Conservation (phyloP, 2,888 invertebrate genomes). For the Caenorhabditis panamensis region DNA sequence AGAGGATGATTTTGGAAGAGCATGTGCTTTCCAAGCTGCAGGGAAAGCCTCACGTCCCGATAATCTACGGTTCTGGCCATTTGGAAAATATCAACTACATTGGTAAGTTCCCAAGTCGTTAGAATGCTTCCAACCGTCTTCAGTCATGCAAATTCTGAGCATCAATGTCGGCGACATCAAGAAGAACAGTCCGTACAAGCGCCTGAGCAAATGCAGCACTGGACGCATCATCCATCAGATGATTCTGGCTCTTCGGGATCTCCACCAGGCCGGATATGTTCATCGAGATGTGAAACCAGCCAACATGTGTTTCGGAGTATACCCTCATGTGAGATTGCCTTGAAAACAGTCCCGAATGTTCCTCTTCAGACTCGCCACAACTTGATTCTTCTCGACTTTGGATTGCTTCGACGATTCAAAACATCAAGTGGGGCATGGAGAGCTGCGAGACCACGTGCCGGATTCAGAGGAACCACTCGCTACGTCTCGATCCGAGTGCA, state of each 20-base stretch:
- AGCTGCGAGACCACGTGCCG: conserved; percentile 58
- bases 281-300: conserved; percentile 74
- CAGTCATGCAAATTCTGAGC: conserved; percentile 75
- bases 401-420: conserved; percentile 70
- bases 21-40: conserved; percentile 69
- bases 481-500: conserved; percentile 74
- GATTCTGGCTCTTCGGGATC: conserved; percentile 72
- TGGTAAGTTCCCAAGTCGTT: conserved; percentile 13
- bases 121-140: background rate
- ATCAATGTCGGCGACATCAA: conserved; percentile 75
- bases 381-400: conserved; percentile 71
- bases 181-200: conserved; percentile 65
- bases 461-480: conserved; percentile 74
- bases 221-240: conserved; percentile 61
- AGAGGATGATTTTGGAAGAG: conserved; percentile 75
- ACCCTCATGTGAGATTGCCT: conserved; percentile 43
- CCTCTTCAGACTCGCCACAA: conserved; percentile 64
- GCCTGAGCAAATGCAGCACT: conserved; percentile 58
- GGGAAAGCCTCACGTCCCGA: conserved; percentile 72
- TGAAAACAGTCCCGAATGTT: background rate
- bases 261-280: conserved; percentile 73
- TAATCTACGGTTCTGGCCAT: conserved; percentile 70
- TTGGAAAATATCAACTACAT: conserved; percentile 58
- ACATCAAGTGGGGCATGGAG: conserved; percentile 63
- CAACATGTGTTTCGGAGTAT: conserved; percentile 76